Conservation (phyloP, 1,140 invertebrate genomes). For the Ostrea denselamellosa region DNA sequence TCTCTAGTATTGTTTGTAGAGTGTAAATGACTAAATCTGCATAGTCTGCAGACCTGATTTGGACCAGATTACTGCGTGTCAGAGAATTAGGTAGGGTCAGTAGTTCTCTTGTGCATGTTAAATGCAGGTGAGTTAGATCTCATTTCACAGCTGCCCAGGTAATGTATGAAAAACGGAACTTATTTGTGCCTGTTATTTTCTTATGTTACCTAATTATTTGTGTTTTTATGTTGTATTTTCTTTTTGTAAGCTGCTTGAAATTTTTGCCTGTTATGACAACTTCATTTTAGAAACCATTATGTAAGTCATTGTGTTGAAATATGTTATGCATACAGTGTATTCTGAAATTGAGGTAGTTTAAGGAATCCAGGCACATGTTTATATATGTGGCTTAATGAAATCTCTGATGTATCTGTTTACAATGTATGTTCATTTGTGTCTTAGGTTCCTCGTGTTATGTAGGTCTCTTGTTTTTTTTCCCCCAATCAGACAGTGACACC, state of each 20-base stretch:
- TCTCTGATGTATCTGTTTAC: too few species aligned
- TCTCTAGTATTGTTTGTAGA: background rate
- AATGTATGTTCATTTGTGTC: too few species aligned
- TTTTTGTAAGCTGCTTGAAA: background rate
- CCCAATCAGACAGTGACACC: too few species aligned
- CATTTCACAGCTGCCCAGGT: background rate
- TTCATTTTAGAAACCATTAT: background rate
- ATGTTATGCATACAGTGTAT: too few species aligned
- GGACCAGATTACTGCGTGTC: background rate
- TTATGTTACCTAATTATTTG: too few species aligned
- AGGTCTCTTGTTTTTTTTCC: too few species aligned
- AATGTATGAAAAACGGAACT: background rate
- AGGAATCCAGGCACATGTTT: too few species aligned
- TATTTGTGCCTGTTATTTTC: background rate
- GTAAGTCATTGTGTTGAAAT: background rate
- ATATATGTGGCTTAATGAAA: too few species aligned
- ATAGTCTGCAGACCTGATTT: background rate
- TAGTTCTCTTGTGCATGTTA: background rate
- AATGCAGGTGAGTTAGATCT: background rate
- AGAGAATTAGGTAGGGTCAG: constrained; percentile 11
- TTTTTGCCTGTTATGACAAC: background rate
- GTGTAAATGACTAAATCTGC: constrained; percentile 29
- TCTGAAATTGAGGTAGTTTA: too few species aligned
- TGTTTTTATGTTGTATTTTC: background rate
- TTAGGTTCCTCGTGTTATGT: too few species aligned